These are phyloP conservation scores for Colostygia pectinataria DNA, from an alignment of 2,888 invertebrate genomes.

Conservation along the genomic window DNA sequence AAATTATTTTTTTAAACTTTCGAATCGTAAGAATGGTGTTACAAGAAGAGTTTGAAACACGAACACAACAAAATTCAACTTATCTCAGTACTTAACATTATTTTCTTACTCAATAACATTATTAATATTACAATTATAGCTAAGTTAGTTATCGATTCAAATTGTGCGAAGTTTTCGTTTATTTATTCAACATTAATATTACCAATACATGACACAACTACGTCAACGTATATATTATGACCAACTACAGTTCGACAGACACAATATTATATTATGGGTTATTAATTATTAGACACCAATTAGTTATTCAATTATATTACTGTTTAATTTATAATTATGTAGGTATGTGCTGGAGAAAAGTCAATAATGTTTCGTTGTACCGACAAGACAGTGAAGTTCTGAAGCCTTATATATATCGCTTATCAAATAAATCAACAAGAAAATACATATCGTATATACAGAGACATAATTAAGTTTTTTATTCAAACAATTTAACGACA, in stretches of 20 bases:
- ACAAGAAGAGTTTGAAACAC: conserved; percentile 9
- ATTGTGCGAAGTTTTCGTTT: conserved; percentile 80
- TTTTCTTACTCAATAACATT: conserved; percentile 52
- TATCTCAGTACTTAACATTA: conserved; percentile 24
- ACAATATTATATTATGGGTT: conserved; percentile 42
- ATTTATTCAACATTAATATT: conserved; percentile 52
- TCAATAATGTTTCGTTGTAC: conserved; percentile 71
- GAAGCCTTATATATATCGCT: conserved; percentile 61
- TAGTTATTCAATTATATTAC: conserved; percentile 61
- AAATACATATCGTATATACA: conserved; percentile 70
- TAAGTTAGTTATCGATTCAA: conserved; percentile 75
- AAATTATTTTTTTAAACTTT: background rate
- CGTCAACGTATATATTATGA: conserved; percentile 64
- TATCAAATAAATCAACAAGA: conserved; percentile 79
- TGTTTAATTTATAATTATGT: conserved; percentile 50
- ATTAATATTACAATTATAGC: conserved; percentile 64
- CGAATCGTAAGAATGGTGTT: conserved; percentile 4
- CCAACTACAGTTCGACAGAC: conserved; percentile 45
- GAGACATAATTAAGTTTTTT: conserved; percentile 64
- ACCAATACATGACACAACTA: conserved; percentile 71
- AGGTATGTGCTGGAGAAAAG: conserved; percentile 55
- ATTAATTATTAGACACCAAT: conserved; percentile 76
- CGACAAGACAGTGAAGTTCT: conserved; percentile 48
- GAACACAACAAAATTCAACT: conserved; percentile 16
- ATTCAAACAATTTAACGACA: conserved; percentile 79